A percentile compares a stretch with the other conserved stretches of the same genome.
Evolutionary conservation across 2,113 vertebrate species (phyloP).

Genomic region (Amia ocellicauda): DNA sequence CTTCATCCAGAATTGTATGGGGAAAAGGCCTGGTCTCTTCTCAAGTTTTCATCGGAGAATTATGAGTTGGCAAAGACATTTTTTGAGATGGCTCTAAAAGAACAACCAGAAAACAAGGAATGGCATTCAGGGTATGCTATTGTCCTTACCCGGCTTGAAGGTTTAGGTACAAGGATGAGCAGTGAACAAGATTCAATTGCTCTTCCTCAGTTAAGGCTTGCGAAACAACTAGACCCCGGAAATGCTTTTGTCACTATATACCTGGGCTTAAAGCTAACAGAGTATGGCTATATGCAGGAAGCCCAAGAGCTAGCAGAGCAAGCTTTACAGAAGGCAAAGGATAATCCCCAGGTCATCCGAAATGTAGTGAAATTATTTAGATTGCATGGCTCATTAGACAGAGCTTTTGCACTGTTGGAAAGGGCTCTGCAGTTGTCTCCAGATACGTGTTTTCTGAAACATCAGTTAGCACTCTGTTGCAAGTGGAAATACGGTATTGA

Average conservation of each 20-base stretch:
- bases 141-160: constrained; percentile 42
- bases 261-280: constrained; percentile 58
- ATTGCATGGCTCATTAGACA: constrained; percentile 30
- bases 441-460: constrained; percentile 45
- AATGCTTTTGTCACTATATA: constrained; percentile 45
- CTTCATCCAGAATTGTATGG: constrained; percentile 50
- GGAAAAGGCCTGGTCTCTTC: constrained; percentile 62
- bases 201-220: constrained; percentile 40
- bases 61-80: constrained; percentile 48
- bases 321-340: constrained; percentile 46
- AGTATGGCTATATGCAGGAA: neutral
- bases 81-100: constrained; percentile 58
- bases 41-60: constrained; percentile 53
- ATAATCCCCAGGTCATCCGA: constrained; percentile 49
- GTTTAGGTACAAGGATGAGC: accelerated
- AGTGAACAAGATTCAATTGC: neutral
- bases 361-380: constrained; percentile 66
- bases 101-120: constrained; percentile 53
- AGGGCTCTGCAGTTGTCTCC: constrained; percentile 47
- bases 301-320: constrained; percentile 51
- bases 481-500: constrained; percentile 15
- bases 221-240: constrained; percentile 47
- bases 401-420: constrained; percentile 45
- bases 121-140: constrained; percentile 56
- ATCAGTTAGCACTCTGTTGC: constrained; percentile 64